Evolutionary conservation across 2,797 vertebrate genomes (phyloP).

Genomic region (Cephalopachus bancanus): DNA sequence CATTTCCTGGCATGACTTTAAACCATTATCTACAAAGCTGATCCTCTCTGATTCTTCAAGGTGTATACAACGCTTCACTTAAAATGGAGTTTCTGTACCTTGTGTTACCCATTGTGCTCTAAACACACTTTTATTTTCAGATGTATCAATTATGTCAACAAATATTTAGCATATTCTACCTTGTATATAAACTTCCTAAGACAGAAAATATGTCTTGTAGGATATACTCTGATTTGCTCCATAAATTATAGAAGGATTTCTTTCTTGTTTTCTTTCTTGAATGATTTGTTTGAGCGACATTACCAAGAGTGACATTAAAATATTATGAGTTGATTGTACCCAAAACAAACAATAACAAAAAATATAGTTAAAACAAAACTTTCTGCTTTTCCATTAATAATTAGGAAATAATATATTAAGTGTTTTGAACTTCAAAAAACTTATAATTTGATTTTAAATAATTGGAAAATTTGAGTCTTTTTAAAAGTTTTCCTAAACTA

Average conservation of each 20-base stretch:
- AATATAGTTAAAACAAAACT: neutral
- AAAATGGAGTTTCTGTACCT: neutral
- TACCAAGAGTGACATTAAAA: neutral
- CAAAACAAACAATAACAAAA: neutral
- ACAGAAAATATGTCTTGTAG: neutral
- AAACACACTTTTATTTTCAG: neutral
- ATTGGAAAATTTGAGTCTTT: neutral
- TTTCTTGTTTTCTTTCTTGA: neutral
- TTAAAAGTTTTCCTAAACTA: neutral
- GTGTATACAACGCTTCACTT: neutral
- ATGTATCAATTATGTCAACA: neutral
- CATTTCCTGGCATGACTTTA: neutral
- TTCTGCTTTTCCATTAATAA: neutral
- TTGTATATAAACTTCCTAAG: neutral
- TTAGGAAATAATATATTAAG: neutral
- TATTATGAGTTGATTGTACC: neutral
- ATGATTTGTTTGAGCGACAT: neutral
- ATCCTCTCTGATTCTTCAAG: neutral
- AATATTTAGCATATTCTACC: neutral
- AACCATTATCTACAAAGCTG: neutral
- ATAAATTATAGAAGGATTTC: neutral
- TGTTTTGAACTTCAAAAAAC: neutral
- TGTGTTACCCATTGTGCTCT: neutral
- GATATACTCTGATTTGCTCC: neutral
- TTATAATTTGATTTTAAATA: neutral